Evolutionary conservation across 2,888 invertebrate genomes (phyloP).

Genomic region (Dysmachus trigonus): DNA sequence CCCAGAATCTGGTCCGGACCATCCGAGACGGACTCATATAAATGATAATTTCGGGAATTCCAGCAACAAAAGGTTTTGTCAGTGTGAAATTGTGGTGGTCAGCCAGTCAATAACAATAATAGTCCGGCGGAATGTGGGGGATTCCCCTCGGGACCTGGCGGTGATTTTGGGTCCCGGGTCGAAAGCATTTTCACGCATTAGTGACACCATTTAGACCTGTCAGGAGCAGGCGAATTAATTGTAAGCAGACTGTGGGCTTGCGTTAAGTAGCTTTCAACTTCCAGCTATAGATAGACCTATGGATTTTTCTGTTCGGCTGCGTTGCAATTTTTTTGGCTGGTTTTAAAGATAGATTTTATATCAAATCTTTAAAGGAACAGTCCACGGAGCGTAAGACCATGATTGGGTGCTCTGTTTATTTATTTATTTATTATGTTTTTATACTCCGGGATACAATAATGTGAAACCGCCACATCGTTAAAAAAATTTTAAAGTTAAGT

Average conservation of each 20-base stretch:
- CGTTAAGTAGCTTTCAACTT: background rate
- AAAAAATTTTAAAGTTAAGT: too few relatives aligned
- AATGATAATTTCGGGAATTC: slow-evolving; percentile 46
- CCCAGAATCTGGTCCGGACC: background rate
- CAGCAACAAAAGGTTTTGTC: slow-evolving; percentile 44
- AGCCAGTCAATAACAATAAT: slow-evolving; percentile 41
- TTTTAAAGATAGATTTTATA: background rate
- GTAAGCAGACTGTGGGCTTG: background rate
- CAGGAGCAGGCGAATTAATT: slow-evolving; percentile 49
- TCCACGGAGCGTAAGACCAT: too few relatives aligned
- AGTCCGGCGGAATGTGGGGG: background rate
- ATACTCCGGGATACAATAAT: too few relatives aligned
- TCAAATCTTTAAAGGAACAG: background rate
- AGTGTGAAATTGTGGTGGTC: slow-evolving; percentile 50
- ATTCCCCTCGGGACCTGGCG: slow-evolving; percentile 17
- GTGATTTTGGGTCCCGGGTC: slow-evolving; percentile 39
- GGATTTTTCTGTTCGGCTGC: background rate
- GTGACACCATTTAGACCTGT: slow-evolving; percentile 50
- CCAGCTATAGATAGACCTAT: background rate
- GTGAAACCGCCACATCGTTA: too few relatives aligned
- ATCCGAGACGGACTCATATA: slow-evolving; percentile 45
- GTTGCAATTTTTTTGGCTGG: background rate
- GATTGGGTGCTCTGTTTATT: too few relatives aligned
- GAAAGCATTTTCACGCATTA: slow-evolving; percentile 49
- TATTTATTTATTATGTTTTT: too few relatives aligned